phyloP scores from a whole-genome alignment of 1,140 invertebrate species.

The Lordiphosa mommai region DNA sequence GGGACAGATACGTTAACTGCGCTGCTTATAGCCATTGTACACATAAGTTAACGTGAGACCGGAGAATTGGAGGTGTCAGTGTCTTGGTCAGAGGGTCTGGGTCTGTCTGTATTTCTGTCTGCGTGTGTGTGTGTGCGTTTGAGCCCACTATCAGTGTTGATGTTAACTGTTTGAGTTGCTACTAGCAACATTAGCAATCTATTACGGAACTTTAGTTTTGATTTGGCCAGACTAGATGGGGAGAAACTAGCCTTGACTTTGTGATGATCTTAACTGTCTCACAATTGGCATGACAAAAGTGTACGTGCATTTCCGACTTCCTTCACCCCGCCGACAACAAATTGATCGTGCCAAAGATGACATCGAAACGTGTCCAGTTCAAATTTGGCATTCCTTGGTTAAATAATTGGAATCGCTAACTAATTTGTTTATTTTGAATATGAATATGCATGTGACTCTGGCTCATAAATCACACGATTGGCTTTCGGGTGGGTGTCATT shows the following conservation, averaged over 20 bases:
- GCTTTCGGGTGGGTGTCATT: conserved; percentile 33
- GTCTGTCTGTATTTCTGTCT: conserved; percentile 8
- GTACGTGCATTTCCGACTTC: no score
- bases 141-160: conserved; percentile 15
- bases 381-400: no score
- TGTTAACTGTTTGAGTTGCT: no score
- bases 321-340: no score
- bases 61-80: conserved; percentile 5
- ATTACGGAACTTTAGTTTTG: no score
- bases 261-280: no score
- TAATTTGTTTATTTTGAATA: conserved; percentile 4
- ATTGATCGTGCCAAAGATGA: no score
- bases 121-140: neutral
- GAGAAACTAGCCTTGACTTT: no score
- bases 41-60: neutral
- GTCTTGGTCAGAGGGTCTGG: conserved; percentile 3
- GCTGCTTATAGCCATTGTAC: neutral
- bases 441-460: conserved; percentile 1
- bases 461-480: conserved; percentile 27
- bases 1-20: neutral
- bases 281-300: no score
- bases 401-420: conserved; percentile 6
- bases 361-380: no score
- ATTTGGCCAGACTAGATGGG: no score
- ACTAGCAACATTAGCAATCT: no score